A percentile compares a stretch with the other conserved stretches of the same genome.
Evolutionary conservation across 2,797 vertebrate genomes (phyloP).

Genomic region (Yasuhikotakia modesta): DNA sequence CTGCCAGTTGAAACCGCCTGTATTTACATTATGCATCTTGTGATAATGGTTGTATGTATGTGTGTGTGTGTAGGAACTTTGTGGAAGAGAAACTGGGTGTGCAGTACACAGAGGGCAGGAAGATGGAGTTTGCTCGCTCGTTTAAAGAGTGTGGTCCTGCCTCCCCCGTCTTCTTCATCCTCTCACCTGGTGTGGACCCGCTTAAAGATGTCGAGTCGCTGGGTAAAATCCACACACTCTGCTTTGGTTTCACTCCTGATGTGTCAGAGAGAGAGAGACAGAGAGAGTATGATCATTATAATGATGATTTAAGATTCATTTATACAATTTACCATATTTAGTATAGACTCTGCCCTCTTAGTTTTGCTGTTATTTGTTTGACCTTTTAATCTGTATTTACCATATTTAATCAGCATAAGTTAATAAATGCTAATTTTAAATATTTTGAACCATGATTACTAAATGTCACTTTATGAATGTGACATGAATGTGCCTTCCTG

Average conservation of each 20-base stretch:
- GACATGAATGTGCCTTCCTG: too few relatives aligned
- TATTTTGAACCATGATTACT: too few relatives aligned
- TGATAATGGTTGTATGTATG: neutral
- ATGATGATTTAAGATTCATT: neutral
- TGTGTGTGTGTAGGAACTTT: conserved; percentile 73
- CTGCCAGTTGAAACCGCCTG: neutral
- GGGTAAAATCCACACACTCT: conserved; percentile 59
- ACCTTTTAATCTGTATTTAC: too few relatives aligned
- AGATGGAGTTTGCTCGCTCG: conserved; percentile 78
- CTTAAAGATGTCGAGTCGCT: conserved; percentile 75
- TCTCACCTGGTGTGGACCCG: conserved; percentile 75
- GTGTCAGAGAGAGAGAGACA: neutral
- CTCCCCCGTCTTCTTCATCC: conserved; percentile 76
- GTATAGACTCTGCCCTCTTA: too few relatives aligned
- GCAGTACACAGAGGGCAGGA: conserved; percentile 77
- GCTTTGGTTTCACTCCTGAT: too few relatives aligned
- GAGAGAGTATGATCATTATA: neutral
- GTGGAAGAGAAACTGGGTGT: conserved; percentile 79
- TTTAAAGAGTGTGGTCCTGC: conserved; percentile 77
- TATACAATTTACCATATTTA: too few relatives aligned
- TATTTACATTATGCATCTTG: neutral
- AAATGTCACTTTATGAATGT: too few relatives aligned
- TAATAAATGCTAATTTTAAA: too few relatives aligned
- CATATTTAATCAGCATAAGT: too few relatives aligned
- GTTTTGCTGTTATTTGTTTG: too few relatives aligned